These are phyloP conservation scores for Platanista minor DNA, from an alignment of 2,113 vertebrate species.

Conservation along the genomic window DNA sequence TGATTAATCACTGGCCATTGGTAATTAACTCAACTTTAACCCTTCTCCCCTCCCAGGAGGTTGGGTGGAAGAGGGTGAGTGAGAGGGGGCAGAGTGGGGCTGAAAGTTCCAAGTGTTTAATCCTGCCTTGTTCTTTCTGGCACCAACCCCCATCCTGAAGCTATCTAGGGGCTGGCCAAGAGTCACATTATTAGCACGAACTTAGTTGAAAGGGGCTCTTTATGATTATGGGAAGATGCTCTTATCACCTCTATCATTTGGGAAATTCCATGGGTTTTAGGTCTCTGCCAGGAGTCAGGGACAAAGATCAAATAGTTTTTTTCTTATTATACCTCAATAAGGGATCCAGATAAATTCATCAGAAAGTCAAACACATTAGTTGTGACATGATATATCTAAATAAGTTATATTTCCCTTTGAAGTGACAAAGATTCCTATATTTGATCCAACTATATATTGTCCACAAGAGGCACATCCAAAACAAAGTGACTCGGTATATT, in stretches of 20 bases:
- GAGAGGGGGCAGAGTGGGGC: fast-evolving
- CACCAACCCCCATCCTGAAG: background rate
- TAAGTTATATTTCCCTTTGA: background rate
- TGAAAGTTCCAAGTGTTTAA: background rate
- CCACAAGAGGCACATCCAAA: background rate
- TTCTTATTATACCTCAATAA: background rate
- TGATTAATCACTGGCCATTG: background rate
- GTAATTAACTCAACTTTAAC: background rate
- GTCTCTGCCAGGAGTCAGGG: background rate
- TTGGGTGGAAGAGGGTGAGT: background rate
- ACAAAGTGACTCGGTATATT: background rate
- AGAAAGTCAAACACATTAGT: background rate
- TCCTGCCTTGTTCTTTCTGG: background rate
- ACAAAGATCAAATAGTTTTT: background rate
- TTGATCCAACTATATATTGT: background rate
- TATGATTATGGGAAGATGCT: background rate
- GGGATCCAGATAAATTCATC: background rate
- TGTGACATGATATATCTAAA: background rate
- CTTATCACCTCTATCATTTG: background rate
- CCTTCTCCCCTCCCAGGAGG: background rate
- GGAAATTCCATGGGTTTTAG: background rate
- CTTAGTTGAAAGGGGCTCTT: background rate
- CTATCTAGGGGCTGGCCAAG: background rate
- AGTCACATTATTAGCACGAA: background rate
- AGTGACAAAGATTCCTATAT: background rate